phyloP scores from a whole-genome alignment of 2,113 vertebrate species.

The Willisornis vidua region DNA sequence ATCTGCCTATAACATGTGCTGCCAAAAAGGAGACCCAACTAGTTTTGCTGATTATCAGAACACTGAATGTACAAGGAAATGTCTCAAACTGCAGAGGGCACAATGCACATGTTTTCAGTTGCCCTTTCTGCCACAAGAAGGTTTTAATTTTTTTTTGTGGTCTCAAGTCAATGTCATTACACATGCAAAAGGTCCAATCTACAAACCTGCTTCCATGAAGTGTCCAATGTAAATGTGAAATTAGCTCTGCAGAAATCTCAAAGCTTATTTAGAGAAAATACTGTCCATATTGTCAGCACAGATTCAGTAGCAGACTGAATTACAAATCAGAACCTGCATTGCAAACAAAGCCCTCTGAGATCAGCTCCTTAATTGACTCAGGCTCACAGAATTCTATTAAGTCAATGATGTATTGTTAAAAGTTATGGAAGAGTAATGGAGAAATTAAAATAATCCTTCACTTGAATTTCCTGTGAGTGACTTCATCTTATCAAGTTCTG shows the following conservation, averaged over 20 bases:
- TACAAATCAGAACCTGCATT: neutral
- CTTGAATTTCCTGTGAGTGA: neutral
- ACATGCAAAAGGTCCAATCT: neutral
- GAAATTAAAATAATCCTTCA: neutral
- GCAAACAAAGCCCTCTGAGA: neutral
- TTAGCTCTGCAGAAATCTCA: neutral
- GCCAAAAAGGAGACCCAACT: neutral
- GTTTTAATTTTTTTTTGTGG: neutral
- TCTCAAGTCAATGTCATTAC: neutral
- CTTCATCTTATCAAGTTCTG: neutral
- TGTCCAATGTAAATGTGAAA: neutral
- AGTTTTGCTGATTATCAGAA: neutral
- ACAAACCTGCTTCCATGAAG: neutral
- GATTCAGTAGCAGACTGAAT: neutral
- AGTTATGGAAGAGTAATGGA: neutral
- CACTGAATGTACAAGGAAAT: neutral
- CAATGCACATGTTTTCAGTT: neutral
- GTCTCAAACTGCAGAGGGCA: neutral
- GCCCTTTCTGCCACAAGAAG: neutral
- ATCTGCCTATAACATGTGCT: neutral
- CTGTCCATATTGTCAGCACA: neutral
- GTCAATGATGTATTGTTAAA: neutral
- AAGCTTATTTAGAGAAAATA: neutral
- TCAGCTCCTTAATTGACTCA: neutral
- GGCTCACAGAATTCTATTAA: neutral